Conservation (phyloP, 2,888 invertebrate species). For the Stenotaenia linearis region DNA sequence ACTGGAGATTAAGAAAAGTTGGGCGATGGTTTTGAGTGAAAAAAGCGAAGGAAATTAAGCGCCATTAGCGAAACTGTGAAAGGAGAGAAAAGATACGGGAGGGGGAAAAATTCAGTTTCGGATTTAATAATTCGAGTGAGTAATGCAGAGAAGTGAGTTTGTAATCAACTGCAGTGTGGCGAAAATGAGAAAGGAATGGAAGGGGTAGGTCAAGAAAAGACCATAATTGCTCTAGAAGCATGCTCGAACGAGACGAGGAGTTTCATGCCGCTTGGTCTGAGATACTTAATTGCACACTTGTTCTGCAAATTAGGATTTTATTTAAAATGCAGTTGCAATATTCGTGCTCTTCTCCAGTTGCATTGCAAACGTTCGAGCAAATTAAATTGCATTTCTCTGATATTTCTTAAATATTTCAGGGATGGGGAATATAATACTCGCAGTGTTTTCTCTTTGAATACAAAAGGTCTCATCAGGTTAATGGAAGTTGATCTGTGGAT, state of each 20-base stretch:
- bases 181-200: neutral
- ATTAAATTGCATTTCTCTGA: neutral
- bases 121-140: neutral
- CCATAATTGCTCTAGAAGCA: neutral
- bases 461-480: neutral
- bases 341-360: neutral
- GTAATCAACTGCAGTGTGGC: constrained; percentile 5
- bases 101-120: neutral
- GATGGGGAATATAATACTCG: no score
- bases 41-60: neutral
- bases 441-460: no score
- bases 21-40: neutral
- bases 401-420: neutral
- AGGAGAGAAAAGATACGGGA: neutral
- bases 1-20: neutral
- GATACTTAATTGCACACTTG: constrained; percentile 9
- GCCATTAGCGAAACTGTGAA: neutral
- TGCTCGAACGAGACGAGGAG: neutral
- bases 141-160: neutral
- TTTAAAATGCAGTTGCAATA: neutral
- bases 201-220: constrained; percentile 9
- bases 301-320: constrained; percentile 4
- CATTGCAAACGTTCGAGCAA: neutral
- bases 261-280: neutral
- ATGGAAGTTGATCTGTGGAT: no score